Base-by-base conservation (phyloP, 1,140 invertebrate species). In the Lasaia peninsularis region DNA sequence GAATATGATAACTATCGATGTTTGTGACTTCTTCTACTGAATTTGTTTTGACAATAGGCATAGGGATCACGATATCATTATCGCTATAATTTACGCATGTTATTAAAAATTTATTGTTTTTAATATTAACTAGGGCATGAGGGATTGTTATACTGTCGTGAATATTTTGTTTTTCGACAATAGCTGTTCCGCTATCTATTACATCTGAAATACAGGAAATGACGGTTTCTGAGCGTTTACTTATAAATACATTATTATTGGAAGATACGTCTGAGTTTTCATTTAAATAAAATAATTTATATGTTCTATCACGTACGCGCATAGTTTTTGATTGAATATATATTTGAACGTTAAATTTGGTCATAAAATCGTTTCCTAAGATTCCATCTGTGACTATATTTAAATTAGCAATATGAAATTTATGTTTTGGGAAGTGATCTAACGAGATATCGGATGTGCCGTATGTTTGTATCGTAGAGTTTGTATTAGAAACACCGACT, bases 291-390 rank as follows among this genome's bases (percentile, higher is more conserved):
- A 55, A 49, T 12, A 73, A 53, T 60, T 65, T 62, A 34, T 73
- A 73, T n/a, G 61, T 40, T 32, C 28, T 63, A 35, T 67, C 49
- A 1, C 51, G 48, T 9, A 73, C 49, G 37, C 56, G 31, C 65
- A 70, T 69, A 8, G 60, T 68, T 60, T 71, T 68, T 10, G 71
- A 68, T 60, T 71, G 49, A 2, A 73, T 24, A 24, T 64, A 68
- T 0, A 71, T 60, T 18, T 67, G 57, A 8, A 52, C 58, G 32
- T 74, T 62, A 16, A 71, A 74, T 60, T 65, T 63, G 10, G 62
- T 35, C 66, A 74, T 67, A 32, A 74, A 74, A 49, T 73, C 67
- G 18, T 68, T 73, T 14, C 71, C 65, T 60, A 71, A 20, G 28
- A 73, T 69, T 35, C 67, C 67, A 48, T 73, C 70, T 44, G 67